Evolutionary conservation across 2,113 vertebrate genomes (phyloP).

Genomic region (Erpornis zantholeuca): DNA sequence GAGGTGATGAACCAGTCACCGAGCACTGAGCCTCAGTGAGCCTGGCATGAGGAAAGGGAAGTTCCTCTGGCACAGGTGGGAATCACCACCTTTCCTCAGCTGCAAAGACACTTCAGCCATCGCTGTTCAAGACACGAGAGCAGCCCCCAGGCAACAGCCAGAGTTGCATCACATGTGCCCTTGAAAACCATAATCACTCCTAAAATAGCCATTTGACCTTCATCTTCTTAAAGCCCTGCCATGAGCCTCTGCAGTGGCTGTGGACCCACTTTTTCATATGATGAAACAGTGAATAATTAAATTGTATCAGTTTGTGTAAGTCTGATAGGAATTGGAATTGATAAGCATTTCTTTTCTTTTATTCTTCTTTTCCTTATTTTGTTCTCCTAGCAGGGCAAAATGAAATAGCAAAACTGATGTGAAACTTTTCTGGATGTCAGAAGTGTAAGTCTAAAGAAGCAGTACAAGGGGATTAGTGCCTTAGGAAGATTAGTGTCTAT

Average conservation of each 20-base stretch:
- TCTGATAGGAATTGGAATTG: background rate
- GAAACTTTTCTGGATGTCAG: background rate
- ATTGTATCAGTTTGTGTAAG: background rate
- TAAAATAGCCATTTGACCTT: constrained; percentile 22
- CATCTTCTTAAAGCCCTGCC: background rate
- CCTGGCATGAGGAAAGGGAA: background rate
- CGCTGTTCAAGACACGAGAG: fast-evolving
- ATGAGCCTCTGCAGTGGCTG: background rate
- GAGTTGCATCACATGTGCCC: background rate
- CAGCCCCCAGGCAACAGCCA: background rate
- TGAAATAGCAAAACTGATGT: background rate
- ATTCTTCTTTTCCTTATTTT: background rate
- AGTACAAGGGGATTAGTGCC: constrained; percentile 33
- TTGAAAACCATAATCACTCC: background rate
- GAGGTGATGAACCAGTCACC: background rate
- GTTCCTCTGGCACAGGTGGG: background rate
- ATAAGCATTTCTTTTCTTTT: background rate
- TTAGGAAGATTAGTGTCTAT: constrained; percentile 53
- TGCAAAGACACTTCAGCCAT: background rate
- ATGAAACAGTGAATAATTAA: background rate
- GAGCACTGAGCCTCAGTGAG: background rate
- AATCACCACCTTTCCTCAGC: background rate
- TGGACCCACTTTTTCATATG: background rate
- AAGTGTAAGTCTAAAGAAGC: background rate
- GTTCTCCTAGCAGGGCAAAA: background rate